Evolutionary conservation across 2,797 vertebrate species (phyloP), one percentile per base, ranked within the genome.

Genomic region (Loris lydekkerianus): DNA sequence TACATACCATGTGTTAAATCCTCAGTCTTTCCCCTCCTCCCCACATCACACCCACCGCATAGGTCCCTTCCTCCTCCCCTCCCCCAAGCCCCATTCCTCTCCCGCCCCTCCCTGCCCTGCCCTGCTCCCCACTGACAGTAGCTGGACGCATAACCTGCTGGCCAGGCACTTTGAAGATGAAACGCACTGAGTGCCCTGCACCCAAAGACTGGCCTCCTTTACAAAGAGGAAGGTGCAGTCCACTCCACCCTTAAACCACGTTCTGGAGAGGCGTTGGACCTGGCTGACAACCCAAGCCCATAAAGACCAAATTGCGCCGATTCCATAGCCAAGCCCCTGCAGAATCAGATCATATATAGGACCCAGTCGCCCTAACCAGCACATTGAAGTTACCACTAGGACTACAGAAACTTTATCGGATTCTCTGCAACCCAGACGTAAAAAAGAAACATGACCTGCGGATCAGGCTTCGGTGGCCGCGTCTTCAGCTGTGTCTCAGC

Each of bases 271-370:
- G 95, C 40, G 10, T 60, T 96, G 88, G 61, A 86, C 77, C 78
- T n/a, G 17, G 37, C 92, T 91, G 91, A 96, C 83, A 27, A 88
- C 97, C 94, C 95, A 98, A 97, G 97, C 97, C 92, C 91, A 97
- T 98, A 97, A 98, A 98, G 95, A n/a, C 14, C 76, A 96, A 96
- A 97, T 93, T 96, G 95, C 58, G 70, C 87, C 81, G 89, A 58
- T 75, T 7, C 40, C 58, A 85, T 21, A 82, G 91, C 96, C 96
- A 91, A 97, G 73, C 93, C 95, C 87, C 72, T 85, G 53, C 27
- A 49, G 15, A 20, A 37, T 7, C 7, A 7, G 72, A 72, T 75
- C 95, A 97, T 98, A 98, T 96, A 98, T 98, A 97, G 93, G 95
- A 60, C 95, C 10, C 17, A 0, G 4, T 40, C 1, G 3, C 29